These are phyloP conservation scores for Syritta pipiens DNA, from an alignment of 2,888 invertebrate species.

Conservation along the genomic window DNA sequence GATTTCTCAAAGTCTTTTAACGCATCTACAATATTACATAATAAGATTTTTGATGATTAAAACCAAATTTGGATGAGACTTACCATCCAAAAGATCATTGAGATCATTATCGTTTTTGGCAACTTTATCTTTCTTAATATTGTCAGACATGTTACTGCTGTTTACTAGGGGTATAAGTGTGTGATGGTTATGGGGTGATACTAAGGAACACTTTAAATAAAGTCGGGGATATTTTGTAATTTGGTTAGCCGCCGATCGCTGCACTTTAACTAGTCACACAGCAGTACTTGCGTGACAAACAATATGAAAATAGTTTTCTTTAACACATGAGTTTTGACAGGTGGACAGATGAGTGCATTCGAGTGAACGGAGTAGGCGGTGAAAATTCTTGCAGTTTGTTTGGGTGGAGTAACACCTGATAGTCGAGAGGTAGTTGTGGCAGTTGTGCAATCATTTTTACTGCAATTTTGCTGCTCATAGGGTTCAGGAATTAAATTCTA, in stretches of 20 bases:
- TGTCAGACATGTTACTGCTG: slow-evolving; percentile 39
- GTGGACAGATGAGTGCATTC: slow-evolving; percentile 7
- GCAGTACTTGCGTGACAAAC: slow-evolving; percentile 19
- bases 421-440: not conserved
- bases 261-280: not conserved
- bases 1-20: slow-evolving; percentile 82
- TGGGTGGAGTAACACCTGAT: not conserved
- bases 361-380: too few species aligned
- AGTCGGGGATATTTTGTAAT: not conserved
- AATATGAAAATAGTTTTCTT: not conserved
- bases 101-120: slow-evolving; percentile 83
- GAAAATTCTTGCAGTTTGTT: slow-evolving; percentile 33
- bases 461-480: too few species aligned
- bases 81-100: slow-evolving; percentile 88
- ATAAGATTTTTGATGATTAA: slow-evolving; percentile 28
- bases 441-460: too few species aligned
- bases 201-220: not conserved
- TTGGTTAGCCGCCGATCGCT: slow-evolving; percentile 37
- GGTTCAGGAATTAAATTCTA: too few species aligned
- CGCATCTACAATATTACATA: slow-evolving; percentile 81
- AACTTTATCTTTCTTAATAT: slow-evolving; percentile 37
- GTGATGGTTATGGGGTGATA: not conserved
- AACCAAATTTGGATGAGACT: slow-evolving; percentile 70
- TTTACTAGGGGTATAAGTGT: not conserved
- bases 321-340: slow-evolving; percentile 11